These are phyloP conservation scores for Tipula confusa DNA, from an alignment of 2,888 invertebrate genomes.

Conservation along the genomic window DNA sequence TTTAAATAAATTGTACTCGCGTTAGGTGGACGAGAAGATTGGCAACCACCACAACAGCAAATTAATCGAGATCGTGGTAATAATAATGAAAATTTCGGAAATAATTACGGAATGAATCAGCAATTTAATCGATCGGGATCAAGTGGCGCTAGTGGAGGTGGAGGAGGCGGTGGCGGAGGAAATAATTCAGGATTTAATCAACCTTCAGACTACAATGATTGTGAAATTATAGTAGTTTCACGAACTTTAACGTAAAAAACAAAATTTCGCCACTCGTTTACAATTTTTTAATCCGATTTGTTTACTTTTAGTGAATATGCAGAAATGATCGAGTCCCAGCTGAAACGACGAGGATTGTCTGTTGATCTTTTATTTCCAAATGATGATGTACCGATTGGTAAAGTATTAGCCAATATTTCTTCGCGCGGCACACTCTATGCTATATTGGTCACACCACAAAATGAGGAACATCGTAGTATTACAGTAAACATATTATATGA, in stretches of 20 bases:
- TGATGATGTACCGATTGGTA: slow-evolving; percentile 76
- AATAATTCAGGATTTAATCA: background rate
- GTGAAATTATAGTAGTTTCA: slow-evolving; percentile 85
- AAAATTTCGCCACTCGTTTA: background rate
- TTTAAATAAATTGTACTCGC: too few relatives aligned
- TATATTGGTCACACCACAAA: slow-evolving; percentile 77
- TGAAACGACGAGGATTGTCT: slow-evolving; percentile 72
- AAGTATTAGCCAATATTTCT: slow-evolving; percentile 80
- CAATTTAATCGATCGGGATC: background rate
- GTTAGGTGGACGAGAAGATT: background rate
- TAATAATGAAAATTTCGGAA: background rate
- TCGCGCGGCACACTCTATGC: slow-evolving; percentile 86
- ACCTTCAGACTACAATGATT: slow-evolving; percentile 69
- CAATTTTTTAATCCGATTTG: slow-evolving; percentile 37
- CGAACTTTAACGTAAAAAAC: slow-evolving; percentile 68
- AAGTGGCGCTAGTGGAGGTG: background rate
- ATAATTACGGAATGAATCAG: slow-evolving; percentile 7
- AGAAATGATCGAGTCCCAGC: slow-evolving; percentile 76
- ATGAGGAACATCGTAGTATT: slow-evolving; percentile 79
- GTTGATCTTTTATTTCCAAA: slow-evolving; percentile 89
- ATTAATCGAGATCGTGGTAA: background rate
- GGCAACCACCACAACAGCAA: background rate
- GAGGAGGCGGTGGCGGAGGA: background rate
- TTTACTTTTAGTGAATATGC: slow-evolving; percentile 60
- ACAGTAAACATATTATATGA: slow-evolving; percentile 90